These are phyloP conservation scores for Silvanus unidentatus DNA, from an alignment of 2,888 invertebrate species.

Conservation along the genomic window DNA sequence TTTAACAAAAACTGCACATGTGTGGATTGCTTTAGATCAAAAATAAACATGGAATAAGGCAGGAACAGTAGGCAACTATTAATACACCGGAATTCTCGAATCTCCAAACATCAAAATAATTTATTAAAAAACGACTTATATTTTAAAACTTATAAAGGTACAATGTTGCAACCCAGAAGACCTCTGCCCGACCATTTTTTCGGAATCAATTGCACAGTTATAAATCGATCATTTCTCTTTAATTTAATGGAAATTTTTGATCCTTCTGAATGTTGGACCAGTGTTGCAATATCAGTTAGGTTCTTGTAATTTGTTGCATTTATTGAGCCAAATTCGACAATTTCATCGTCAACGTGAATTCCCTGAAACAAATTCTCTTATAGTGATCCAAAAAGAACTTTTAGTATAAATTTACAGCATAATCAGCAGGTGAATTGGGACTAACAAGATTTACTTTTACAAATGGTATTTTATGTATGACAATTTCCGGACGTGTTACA, in stretches of 20 bases:
- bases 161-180: constrained; percentile 67
- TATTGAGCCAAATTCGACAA: constrained; percentile 74
- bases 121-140: neutral
- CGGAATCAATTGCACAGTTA: constrained; percentile 61
- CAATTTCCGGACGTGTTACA: constrained; percentile 13
- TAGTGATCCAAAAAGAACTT: too few relatives aligned
- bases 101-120: too few relatives aligned
- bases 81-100: too few relatives aligned
- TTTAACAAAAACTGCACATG: too few relatives aligned
- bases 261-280: constrained; percentile 60
- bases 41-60: too few relatives aligned
- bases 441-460: constrained; percentile 67
- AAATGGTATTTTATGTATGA: constrained; percentile 50
- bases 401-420: constrained; percentile 58
- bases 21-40: too few relatives aligned
- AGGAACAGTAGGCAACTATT: too few relatives aligned
- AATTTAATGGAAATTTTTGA: constrained; percentile 51
- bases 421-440: constrained; percentile 74
- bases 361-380: constrained; percentile 54
- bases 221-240: constrained; percentile 49
- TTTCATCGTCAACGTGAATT: constrained; percentile 60
- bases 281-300: constrained; percentile 60
- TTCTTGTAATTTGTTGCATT: constrained; percentile 64
- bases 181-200: constrained; percentile 74
- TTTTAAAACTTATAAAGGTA: constrained; percentile 42